Percentiles rank a stretch among this genome's conserved stretches.
These are phyloP conservation scores for Drosophila phalerata DNA, from an alignment of 2,888 invertebrate species.

Conservation along the genomic window DNA sequence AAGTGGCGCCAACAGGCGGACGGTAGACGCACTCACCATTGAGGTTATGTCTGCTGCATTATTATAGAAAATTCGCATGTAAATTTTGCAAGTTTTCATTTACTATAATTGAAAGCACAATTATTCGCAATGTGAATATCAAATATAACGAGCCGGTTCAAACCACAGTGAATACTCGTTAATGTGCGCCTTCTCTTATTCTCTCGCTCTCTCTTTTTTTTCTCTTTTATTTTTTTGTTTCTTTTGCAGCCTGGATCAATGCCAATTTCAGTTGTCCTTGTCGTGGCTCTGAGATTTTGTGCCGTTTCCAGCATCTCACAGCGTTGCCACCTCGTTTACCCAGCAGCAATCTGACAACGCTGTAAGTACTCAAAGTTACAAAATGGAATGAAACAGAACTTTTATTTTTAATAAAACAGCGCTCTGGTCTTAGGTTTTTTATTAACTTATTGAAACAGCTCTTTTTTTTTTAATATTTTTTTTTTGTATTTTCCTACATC, in stretches of 20 bases:
- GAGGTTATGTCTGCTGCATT: constrained; percentile 12
- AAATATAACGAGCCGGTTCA: constrained; percentile 16
- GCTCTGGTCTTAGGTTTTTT: too few relatives aligned
- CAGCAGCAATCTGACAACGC: constrained; percentile 79
- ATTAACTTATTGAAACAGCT: too few relatives aligned
- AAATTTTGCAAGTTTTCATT: constrained; percentile 37
- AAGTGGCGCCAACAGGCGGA: constrained; percentile 44
- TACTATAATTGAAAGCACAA: constrained; percentile 32
- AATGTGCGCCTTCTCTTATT: background rate
- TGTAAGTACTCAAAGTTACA: constrained; percentile 83
- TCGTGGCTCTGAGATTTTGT: constrained; percentile 85
- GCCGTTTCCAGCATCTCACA: constrained; percentile 84
- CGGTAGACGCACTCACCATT: constrained; percentile 3
- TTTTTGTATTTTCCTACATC: too few relatives aligned
- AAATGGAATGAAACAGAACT: background rate
- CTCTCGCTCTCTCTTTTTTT: background rate
- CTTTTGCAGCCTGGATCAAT: constrained; percentile 72
- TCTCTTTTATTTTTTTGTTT: background rate
- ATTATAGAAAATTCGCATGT: constrained; percentile 41
- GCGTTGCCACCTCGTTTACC: constrained; percentile 84
- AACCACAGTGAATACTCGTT: constrained; percentile 9
- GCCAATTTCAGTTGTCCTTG: constrained; percentile 85
- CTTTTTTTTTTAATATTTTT: too few relatives aligned
- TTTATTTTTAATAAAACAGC: too few relatives aligned
- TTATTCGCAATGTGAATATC: constrained; percentile 28